These are phyloP conservation scores for Gonioctena quinquepunctata DNA, from an alignment of 1,140 invertebrate genomes.

Conservation along the genomic window DNA sequence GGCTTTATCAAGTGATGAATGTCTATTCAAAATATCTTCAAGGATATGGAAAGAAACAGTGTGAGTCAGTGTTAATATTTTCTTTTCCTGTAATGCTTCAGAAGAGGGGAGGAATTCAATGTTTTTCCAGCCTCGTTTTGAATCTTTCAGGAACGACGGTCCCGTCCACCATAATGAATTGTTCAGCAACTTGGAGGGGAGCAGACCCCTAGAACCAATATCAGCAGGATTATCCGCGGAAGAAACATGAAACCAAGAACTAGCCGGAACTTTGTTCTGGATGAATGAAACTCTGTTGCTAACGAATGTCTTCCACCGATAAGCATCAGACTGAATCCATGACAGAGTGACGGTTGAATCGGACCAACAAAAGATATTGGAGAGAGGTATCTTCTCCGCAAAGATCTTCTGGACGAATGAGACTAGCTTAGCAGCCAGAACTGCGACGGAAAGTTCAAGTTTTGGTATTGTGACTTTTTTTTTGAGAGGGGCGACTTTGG, in stretches of 20 bases:
- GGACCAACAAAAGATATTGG: slow-evolving; percentile 23
- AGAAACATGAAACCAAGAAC: slow-evolving; percentile 48
- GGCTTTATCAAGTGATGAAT: not conserved
- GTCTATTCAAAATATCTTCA: not conserved
- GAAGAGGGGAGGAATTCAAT: too few species aligned
- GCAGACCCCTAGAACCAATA: slow-evolving; percentile 52
- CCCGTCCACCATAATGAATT: slow-evolving; percentile 24
- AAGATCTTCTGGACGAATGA: slow-evolving; percentile 26
- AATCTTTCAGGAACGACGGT: not conserved
- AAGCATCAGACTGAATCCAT: slow-evolving; percentile 15
- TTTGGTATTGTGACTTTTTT: not conserved
- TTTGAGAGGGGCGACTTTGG: not conserved
- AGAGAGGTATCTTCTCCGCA: too few species aligned
- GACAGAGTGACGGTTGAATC: slow-evolving; percentile 24
- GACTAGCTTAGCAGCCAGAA: too few species aligned
- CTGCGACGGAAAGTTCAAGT: not conserved
- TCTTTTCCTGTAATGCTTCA: too few species aligned
- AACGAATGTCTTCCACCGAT: slow-evolving; percentile 9
- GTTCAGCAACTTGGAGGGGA: slow-evolving; percentile 21
- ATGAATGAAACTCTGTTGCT: slow-evolving; percentile 22
- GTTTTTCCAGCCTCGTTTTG: not conserved
- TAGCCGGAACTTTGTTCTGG: slow-evolving; percentile 32
- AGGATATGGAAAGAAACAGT: not conserved
- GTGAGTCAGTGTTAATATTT: too few species aligned
- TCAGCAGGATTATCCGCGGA: slow-evolving; percentile 54